phyloP scores from a whole-genome alignment of 2,888 invertebrate species.

The Lathronympha strigana region DNA sequence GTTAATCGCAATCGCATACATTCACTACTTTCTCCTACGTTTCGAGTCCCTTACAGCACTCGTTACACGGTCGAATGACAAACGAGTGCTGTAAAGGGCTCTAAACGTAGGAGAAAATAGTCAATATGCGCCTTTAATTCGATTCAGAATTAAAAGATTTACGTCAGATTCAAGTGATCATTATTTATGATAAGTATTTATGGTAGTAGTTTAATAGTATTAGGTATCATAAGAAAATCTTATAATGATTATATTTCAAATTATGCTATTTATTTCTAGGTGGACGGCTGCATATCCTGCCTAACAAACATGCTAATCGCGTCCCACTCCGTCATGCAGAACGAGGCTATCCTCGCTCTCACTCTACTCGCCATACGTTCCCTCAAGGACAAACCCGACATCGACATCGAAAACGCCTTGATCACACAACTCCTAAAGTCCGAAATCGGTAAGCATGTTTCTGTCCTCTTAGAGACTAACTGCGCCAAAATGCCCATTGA shows the following conservation, averaged over 20 bases:
- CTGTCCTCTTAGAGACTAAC: constrained; percentile 76
- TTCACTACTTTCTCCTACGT: no score
- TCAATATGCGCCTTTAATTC: no score
- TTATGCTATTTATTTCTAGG: constrained; percentile 55
- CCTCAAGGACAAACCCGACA: constrained; percentile 54
- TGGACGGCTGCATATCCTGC: constrained; percentile 88
- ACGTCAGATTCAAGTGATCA: no score
- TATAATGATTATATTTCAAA: not conserved
- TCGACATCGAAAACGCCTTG: constrained; percentile 62
- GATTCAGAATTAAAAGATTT: no score
- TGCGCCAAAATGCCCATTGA: constrained; percentile 76
- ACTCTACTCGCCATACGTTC: constrained; percentile 83
- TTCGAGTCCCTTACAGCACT: no score
- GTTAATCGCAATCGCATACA: no score
- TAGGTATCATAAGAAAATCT: no score
- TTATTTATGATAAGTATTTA: no score
- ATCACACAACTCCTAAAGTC: constrained; percentile 72
- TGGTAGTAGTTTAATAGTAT: no score
- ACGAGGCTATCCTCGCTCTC: constrained; percentile 90
- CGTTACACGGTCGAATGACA: no score
- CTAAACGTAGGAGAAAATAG: no score
- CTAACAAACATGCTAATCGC: constrained; percentile 93
- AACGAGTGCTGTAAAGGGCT: no score
- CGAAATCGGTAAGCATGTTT: constrained; percentile 80
- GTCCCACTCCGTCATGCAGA: constrained; percentile 94